These are phyloP conservation scores for Tipula vernalis DNA, from an alignment of 2,888 invertebrate genomes.

Conservation along the genomic window DNA sequence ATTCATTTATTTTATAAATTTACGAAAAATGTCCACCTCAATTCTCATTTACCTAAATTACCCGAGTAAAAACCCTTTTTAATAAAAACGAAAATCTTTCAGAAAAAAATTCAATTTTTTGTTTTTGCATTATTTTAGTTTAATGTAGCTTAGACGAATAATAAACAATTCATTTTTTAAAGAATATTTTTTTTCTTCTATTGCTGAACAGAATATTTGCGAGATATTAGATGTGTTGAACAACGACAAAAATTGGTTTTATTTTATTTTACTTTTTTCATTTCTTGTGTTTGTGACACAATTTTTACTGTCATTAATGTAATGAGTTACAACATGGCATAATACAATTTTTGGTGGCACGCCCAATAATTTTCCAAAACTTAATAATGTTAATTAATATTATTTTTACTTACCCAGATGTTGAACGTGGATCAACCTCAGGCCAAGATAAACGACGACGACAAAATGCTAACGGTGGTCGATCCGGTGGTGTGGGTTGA, in stretches of 20 bases:
- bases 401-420: constrained; percentile 56
- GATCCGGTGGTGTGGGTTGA: constrained; percentile 43
- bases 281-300: not conserved
- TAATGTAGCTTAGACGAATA: not conserved
- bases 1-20: not conserved
- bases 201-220: not conserved
- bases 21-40: not conserved
- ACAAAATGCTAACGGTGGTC: constrained; percentile 62
- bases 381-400: not conserved
- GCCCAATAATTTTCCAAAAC: not conserved
- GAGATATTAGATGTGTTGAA: not conserved
- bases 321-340: not conserved
- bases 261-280: not conserved
- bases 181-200: not conserved
- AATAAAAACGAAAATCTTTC: not conserved
- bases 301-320: not conserved
- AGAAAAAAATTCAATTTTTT: not conserved
- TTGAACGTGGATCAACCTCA: constrained; percentile 70
- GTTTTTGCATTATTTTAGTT: not conserved
- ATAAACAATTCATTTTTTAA: not conserved
- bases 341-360: not conserved
- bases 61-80: not conserved
- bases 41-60: not conserved
- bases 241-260: not conserved
- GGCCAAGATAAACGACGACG: constrained; percentile 71